Percentiles rank a stretch among this genome's conserved stretches.
Conservation (phyloP, 2,113 vertebrate genomes). For the Cryptotis parvus region DNA sequence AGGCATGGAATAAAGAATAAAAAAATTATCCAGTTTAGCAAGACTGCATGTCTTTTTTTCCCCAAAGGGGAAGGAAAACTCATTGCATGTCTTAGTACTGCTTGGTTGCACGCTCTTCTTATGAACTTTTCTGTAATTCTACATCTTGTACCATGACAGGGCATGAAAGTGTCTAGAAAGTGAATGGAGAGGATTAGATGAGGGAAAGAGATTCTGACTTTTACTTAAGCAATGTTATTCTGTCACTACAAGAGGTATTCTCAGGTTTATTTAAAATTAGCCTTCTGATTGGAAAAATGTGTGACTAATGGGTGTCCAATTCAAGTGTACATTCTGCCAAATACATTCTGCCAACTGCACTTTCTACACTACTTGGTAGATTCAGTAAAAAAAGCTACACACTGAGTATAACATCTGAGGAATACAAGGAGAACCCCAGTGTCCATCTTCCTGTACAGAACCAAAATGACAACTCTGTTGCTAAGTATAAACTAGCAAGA, state of each 20-base stretch:
- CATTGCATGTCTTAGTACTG: fast-evolving
- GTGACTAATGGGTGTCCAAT: neutral
- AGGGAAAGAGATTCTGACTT: neutral
- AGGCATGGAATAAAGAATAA: constrained; percentile 60
- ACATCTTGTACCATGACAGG: neutral
- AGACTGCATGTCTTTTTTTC: neutral
- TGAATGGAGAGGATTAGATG: fast-evolving
- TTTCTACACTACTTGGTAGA: neutral
- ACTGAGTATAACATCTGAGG: neutral
- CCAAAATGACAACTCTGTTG: neutral
- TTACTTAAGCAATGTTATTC: neutral
- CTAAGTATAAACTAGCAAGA: neutral
- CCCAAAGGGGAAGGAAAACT: neutral
- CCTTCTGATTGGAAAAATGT: neutral
- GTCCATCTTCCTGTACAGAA: neutral
- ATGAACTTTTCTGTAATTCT: neutral
- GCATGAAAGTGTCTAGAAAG: neutral
- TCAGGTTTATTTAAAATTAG: constrained; percentile 4
- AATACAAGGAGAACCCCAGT: neutral
- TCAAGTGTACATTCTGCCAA: neutral
- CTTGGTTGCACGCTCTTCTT: neutral
- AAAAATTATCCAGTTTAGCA: neutral
- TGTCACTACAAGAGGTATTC: neutral
- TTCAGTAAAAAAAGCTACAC: neutral
- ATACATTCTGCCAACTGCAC: neutral